phyloP scores from a whole-genome alignment of 1,140 invertebrate genomes.

The Pseudomyrmex flavicornis region DNA sequence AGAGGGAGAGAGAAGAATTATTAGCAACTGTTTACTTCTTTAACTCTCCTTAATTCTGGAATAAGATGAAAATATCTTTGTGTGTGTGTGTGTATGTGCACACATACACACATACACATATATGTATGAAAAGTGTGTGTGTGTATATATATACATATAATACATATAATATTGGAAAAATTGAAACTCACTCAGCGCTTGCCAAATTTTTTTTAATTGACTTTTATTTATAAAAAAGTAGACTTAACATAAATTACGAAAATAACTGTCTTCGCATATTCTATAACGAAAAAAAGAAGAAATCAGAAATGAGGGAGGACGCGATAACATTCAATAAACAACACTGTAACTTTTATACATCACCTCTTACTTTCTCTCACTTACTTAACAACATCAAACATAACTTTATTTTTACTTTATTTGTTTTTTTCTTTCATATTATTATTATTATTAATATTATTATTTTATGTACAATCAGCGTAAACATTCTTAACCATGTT shows the following conservation, averaged over 20 bases:
- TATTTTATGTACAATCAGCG: slow-evolving; percentile 82
- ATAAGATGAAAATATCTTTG: background rate
- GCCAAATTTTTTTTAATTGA: slow-evolving; percentile 47
- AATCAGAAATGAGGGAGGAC: slow-evolving; percentile 18
- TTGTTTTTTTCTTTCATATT: slow-evolving; percentile 77
- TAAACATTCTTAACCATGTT: slow-evolving; percentile 74
- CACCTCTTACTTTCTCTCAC: slow-evolving; percentile 38
- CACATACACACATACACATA: background rate
- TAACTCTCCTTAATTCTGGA: too few relatives aligned
- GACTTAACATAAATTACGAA: slow-evolving; percentile 59
- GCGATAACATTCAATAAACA: slow-evolving; percentile 38
- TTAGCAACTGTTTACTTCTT: too few relatives aligned
- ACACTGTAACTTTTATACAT: background rate
- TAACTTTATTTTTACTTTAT: slow-evolving; percentile 78
- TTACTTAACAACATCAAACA: slow-evolving; percentile 83
- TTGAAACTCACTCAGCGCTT: slow-evolving; percentile 48
- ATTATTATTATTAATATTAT: slow-evolving; percentile 76
- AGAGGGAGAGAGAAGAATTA: background rate
- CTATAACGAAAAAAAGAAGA: slow-evolving; percentile 49
- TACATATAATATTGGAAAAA: slow-evolving; percentile 50
- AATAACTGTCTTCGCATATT: slow-evolving; percentile 34
- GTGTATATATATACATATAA: background rate
- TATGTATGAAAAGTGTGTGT: background rate
- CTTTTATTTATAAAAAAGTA: slow-evolving; percentile 61
- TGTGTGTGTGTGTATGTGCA: too few relatives aligned